Conservation (phyloP, 2,797 vertebrate species). For the Dermochelys coriacea region DNA sequence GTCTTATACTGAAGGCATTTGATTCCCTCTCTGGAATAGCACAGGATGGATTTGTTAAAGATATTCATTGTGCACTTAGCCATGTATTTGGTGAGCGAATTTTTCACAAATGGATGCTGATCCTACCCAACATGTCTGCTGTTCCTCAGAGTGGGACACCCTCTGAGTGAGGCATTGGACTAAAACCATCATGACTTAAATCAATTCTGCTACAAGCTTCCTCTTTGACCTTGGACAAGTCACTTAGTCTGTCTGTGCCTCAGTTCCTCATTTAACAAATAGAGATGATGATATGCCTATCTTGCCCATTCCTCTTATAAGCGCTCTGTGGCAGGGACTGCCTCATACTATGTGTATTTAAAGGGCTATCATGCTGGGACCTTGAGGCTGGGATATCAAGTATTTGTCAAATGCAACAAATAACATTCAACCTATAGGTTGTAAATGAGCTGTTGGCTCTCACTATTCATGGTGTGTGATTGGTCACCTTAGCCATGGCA, state of each 20-base stretch:
- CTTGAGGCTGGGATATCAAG: slow-evolving; percentile 12
- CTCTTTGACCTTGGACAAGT: not conserved
- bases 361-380: slow-evolving; percentile 12
- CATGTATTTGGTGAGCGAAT: not conserved
- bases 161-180: not conserved
- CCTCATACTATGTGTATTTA: not conserved
- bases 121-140: not conserved
- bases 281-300: not conserved
- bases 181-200: not conserved
- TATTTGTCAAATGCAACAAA: slow-evolving; percentile 52
- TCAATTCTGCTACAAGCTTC: not conserved
- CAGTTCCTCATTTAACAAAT: not conserved
- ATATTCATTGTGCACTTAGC: not conserved
- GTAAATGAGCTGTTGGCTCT: slow-evolving; percentile 48
- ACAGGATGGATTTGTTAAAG: not conserved
- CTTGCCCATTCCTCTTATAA: not conserved
- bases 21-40: not conserved
- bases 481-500: not conserved
- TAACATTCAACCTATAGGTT: not conserved
- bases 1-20: not conserved
- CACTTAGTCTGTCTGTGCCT: not conserved
- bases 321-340: not conserved
- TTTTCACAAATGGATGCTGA: not conserved
- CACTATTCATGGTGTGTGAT: not conserved
- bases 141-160: not conserved